Conservation (phyloP, 2,888 invertebrate species). For the Oscheius sp. region DNA sequence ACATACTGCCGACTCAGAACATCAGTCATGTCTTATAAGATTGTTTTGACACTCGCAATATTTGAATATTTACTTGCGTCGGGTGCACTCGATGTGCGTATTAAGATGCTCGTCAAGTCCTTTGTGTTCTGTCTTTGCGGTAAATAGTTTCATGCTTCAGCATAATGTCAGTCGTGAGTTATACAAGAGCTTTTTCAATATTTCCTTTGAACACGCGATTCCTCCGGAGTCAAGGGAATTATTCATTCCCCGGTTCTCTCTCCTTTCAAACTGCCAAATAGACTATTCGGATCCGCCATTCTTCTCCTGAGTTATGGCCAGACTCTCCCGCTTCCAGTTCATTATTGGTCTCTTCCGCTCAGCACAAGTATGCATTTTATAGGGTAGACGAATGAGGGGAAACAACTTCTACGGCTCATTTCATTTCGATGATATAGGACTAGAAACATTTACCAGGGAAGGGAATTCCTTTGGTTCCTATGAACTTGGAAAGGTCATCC, state of each 20-base stretch:
- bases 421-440: neutral
- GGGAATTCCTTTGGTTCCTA: neutral
- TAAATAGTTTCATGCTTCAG: slow-evolving; percentile 7
- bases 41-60: slow-evolving; percentile 14
- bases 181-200: neutral
- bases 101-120: slow-evolving; percentile 6
- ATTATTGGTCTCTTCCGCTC: slow-evolving; percentile 26
- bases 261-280: slow-evolving; percentile 17
- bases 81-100: slow-evolving; percentile 6
- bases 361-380: slow-evolving; percentile 27
- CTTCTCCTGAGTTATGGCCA: slow-evolving; percentile 20
- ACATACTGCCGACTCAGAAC: neutral
- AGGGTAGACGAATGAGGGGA: neutral
- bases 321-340: slow-evolving; percentile 13
- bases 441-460: neutral
- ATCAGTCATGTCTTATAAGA: slow-evolving; percentile 14
- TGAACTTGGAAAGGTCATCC: neutral
- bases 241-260: neutral
- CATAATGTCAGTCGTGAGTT: slow-evolving; percentile 3
- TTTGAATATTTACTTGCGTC: neutral
- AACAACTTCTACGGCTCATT: neutral
- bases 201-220: neutral
- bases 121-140: slow-evolving; percentile 9
- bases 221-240: neutral
- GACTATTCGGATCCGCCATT: slow-evolving; percentile 24